Conservation (phyloP, 2,113 vertebrate species). For the Pan paniscus region DNA sequence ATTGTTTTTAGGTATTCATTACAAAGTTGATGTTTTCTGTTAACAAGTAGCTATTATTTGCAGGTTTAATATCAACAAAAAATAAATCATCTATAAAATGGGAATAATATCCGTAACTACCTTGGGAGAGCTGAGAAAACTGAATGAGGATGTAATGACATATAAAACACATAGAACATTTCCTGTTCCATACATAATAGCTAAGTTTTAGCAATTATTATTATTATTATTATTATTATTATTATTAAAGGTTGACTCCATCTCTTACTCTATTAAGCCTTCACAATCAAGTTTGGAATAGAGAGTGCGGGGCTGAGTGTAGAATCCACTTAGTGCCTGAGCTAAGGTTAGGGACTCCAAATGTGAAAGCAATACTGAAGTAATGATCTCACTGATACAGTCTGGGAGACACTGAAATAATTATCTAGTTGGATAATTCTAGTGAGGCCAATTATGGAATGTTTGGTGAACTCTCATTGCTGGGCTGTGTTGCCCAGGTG, state of each 20-base stretch:
- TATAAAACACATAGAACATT: neutral
- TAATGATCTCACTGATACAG: rapidly evolving
- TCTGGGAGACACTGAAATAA: neutral
- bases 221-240: neutral
- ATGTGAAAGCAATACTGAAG: neutral
- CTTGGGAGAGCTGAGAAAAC: neutral
- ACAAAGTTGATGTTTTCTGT: neutral
- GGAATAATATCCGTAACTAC: neutral
- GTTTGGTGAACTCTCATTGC: rapidly evolving
- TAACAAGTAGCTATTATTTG: neutral
- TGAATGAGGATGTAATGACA: neutral
- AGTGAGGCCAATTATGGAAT: neutral
- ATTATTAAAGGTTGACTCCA: neutral
- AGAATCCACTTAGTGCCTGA: neutral
- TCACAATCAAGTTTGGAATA: neutral
- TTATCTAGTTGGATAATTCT: neutral
- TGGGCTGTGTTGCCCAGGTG: neutral
- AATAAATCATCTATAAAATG: neutral
- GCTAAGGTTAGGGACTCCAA: neutral
- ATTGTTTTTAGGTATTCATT: neutral
- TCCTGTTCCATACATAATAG: neutral
- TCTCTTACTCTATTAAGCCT: too few species aligned
- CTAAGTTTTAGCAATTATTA: neutral
- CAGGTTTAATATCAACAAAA: neutral
- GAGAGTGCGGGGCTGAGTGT: too few species aligned